Evolutionary conservation across 2,888 invertebrate genomes (phyloP).

Genomic region (Tipula helvola): DNA sequence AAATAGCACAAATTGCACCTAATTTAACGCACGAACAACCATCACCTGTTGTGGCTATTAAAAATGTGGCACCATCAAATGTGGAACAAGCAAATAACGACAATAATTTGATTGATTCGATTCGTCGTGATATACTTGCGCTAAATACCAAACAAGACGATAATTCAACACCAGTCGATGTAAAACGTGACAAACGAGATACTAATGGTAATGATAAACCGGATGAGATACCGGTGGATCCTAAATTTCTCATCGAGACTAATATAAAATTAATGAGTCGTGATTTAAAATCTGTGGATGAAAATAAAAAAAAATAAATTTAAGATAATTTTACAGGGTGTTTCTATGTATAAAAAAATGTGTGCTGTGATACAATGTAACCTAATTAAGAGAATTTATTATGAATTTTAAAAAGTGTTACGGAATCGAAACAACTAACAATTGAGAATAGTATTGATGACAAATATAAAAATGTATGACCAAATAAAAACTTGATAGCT

Average conservation of each 20-base stretch:
- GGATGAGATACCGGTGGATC: constrained; percentile 11
- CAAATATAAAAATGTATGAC: not conserved
- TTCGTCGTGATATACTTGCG: constrained; percentile 29
- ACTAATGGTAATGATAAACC: constrained; percentile 21
- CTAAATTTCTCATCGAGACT: constrained; percentile 16
- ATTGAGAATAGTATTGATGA: not conserved
- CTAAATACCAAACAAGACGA: constrained; percentile 17
- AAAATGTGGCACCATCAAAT: not conserved
- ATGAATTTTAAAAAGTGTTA: not conserved
- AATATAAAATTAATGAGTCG: constrained; percentile 27
- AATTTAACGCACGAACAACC: not conserved
- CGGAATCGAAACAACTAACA: not conserved
- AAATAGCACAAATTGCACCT: not conserved
- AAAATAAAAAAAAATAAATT: constrained; percentile 15
- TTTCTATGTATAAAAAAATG: constrained; percentile 6
- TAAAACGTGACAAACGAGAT: constrained; percentile 17
- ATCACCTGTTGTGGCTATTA: not conserved
- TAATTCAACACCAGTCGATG: constrained; percentile 11
- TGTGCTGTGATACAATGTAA: not conserved
- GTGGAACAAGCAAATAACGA: not conserved
- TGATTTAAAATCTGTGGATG: constrained; percentile 29
- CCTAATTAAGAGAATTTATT: not conserved
- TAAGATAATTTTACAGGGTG: not conserved
- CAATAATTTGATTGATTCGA: constrained; percentile 25
- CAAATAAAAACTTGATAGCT: not conserved